Evolutionary conservation across 23 tunicate genomes (phyloP).

Genomic region (Trididemnum nubilum): DNA sequence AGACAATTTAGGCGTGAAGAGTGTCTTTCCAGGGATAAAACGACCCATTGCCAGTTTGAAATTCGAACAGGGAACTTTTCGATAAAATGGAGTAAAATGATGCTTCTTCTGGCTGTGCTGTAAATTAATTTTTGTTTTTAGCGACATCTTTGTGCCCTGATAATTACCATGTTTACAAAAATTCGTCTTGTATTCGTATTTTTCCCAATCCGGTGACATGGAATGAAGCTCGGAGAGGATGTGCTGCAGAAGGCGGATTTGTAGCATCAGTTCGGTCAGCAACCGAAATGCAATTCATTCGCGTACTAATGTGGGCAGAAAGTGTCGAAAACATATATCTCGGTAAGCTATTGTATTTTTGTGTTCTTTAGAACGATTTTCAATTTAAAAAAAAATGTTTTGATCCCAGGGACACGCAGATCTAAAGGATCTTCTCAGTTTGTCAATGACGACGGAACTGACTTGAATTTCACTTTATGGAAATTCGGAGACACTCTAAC

Average conservation of each 20-base stretch:
- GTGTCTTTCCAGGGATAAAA: no score
- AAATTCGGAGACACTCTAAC: neutral
- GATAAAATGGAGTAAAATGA: no score
- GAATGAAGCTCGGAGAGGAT: slow-evolving; percentile 24
- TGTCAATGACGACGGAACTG: neutral
- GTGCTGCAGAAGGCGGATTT: slow-evolving; percentile 29
- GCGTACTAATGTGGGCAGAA: slow-evolving; percentile 29
- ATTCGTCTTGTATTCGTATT: neutral
- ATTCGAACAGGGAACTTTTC: no score
- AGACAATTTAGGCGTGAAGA: no score
- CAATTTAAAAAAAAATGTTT: no score
- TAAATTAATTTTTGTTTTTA: no score
- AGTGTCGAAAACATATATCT: slow-evolving; percentile 27
- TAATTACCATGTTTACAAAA: neutral
- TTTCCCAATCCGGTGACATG: neutral
- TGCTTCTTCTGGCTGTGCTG: no score
- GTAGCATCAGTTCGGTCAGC: slow-evolving; percentile 43
- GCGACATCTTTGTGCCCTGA: neutral
- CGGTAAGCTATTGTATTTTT: slow-evolving; percentile 6
- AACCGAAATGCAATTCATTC: slow-evolving; percentile 41
- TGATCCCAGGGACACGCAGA: neutral
- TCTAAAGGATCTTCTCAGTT: neutral
- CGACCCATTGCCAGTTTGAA: no score
- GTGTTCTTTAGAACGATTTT: neutral
- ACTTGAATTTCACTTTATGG: neutral